Conservation (phyloP, 2,113 vertebrate species). For the Columba janthina region DNA sequence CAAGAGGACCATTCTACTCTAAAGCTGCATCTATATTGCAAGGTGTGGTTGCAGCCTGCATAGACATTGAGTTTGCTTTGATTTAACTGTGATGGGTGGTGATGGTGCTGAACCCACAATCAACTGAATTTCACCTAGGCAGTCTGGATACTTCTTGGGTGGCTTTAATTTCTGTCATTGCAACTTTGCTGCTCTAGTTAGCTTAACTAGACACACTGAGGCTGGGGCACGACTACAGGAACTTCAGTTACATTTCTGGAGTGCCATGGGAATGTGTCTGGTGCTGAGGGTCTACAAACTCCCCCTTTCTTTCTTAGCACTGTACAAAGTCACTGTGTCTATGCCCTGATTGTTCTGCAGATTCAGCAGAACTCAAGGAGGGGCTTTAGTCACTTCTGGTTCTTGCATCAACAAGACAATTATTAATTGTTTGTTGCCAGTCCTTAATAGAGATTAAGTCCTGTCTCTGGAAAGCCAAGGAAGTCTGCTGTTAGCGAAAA, state of each 20-base stretch:
- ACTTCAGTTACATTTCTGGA: neutral
- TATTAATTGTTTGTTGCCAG: neutral
- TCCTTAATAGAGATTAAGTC: neutral
- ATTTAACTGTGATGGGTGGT: neutral
- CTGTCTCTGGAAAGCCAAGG: neutral
- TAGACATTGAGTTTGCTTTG: neutral
- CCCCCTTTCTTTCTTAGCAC: neutral
- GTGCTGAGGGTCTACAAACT: neutral
- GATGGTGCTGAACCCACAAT: rapidly evolving
- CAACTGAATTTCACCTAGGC: neutral
- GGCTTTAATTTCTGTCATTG: neutral
- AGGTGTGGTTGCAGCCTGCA: neutral
- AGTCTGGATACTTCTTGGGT: neutral
- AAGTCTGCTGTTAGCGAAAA: neutral
- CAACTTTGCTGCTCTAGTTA: neutral
- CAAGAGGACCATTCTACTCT: neutral
- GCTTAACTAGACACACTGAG: neutral
- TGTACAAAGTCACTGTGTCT: neutral
- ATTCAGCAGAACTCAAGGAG: neutral
- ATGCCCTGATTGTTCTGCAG: neutral
- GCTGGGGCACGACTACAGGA: neutral
- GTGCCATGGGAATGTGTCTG: neutral
- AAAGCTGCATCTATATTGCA: neutral
- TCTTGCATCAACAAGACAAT: neutral
- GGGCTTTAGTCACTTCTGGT: neutral